A percentile compares a stretch with the other conserved stretches of the same genome.
Evolutionary conservation across 2,888 invertebrate species (phyloP).

Genomic region (Odontothrips loti): DNA sequence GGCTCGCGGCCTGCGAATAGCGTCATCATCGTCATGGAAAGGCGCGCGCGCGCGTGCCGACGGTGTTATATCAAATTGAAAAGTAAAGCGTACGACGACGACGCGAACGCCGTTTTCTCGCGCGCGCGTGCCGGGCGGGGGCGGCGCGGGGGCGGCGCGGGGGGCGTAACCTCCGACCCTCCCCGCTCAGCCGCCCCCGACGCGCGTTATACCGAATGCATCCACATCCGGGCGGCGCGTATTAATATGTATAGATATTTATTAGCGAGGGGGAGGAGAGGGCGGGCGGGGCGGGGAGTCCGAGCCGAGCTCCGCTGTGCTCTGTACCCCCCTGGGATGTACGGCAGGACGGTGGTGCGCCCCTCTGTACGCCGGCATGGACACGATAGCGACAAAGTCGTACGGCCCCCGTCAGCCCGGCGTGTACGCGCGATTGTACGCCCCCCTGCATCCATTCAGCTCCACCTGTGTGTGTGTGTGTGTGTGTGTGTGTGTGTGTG

Average conservation of each 20-base stretch:
- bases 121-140: neutral
- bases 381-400: no score
- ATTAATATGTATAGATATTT: conserved; percentile 27
- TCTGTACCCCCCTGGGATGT: neutral
- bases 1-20: no score
- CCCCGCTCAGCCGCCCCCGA: neutral
- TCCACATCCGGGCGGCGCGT: neutral
- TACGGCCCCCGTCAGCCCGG: no score
- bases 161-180: neutral
- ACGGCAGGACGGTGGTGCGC: neutral
- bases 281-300: neutral
- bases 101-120: neutral
- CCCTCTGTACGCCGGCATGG: neutral
- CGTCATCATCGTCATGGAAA: no score
- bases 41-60: no score
- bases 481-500: neutral
- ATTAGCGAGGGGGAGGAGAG: neutral
- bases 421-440: no score
- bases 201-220: neutral
- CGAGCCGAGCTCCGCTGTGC: neutral
- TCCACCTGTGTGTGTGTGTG: no score
- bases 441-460: no score
- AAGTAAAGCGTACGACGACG: no score
- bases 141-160: neutral
- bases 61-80: no score